A percentile compares a stretch with the other conserved stretches of the same genome.
phyloP scores from a whole-genome alignment of 1,140 invertebrate species.

The Caenorhabditis brenneri region DNA sequence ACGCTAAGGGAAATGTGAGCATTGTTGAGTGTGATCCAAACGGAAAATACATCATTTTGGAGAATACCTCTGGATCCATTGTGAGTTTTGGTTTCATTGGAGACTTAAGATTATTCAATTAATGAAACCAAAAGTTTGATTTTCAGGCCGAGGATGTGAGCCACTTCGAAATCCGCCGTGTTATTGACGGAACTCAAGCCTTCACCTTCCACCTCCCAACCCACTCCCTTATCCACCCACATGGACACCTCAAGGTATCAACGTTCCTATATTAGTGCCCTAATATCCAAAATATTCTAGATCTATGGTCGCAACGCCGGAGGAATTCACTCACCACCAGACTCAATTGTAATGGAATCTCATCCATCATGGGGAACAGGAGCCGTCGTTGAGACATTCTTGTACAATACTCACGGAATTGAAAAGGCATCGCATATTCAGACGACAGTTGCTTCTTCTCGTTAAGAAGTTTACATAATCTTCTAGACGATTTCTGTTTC shows the following conservation, averaged over 20 bases:
- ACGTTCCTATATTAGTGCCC: too few species aligned
- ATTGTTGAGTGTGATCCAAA: slow-evolving; percentile 72
- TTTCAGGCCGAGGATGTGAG: slow-evolving; percentile 7
- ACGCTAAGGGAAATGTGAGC: slow-evolving; percentile 71
- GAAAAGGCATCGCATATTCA: slow-evolving; percentile 33
- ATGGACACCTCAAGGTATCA: slow-evolving; percentile 7
- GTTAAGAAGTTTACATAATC: neutral
- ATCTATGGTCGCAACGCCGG: slow-evolving; percentile 17
- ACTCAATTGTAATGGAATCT: slow-evolving; percentile 39
- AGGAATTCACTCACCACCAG: slow-evolving; percentile 20
- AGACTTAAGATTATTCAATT: too few species aligned
- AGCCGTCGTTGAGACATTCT: neutral
- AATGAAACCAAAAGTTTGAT: neutral
- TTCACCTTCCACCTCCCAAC: slow-evolving; percentile 3
- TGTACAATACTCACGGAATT: neutral
- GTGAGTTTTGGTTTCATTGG: too few species aligned
- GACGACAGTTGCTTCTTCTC: slow-evolving; percentile 20
- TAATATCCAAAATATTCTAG: neutral
- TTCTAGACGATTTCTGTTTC: neutral
- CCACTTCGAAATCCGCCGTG: slow-evolving; percentile 18
- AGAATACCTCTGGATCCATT: slow-evolving; percentile 64
- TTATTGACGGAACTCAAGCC: neutral
- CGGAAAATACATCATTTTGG: slow-evolving; percentile 72
- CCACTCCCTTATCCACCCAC: neutral
- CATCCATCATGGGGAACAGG: slow-evolving; percentile 33